These are phyloP conservation scores for Pelodytes ibericus DNA, from an alignment of 2,797 vertebrate genomes.

Conservation along the genomic window DNA sequence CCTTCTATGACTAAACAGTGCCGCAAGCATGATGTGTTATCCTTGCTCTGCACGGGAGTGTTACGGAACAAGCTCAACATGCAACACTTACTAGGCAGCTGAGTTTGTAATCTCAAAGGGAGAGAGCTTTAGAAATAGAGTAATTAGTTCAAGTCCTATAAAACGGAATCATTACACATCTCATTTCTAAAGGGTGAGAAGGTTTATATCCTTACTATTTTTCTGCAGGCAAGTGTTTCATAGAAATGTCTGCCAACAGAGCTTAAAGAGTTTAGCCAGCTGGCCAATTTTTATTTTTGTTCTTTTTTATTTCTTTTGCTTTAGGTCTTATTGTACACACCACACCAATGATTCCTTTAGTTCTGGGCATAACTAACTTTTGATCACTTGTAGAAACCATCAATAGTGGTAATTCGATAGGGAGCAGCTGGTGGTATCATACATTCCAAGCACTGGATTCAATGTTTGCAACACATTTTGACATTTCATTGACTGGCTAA, in stretches of 20 bases:
- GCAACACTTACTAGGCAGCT: too few relatives aligned
- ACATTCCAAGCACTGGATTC: conserved; percentile 25
- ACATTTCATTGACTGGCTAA: conserved; percentile 14
- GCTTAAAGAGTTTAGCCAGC: conserved; percentile 24
- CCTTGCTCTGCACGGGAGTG: too few relatives aligned
- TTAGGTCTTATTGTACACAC: conserved; percentile 31
- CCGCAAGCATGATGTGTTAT: too few relatives aligned
- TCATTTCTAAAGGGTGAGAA: conserved; percentile 47
- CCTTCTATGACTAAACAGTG: too few relatives aligned
- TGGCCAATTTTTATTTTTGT: background rate
- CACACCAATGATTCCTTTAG: background rate
- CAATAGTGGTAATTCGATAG: conserved; percentile 43
- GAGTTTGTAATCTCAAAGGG: conserved; percentile 9
- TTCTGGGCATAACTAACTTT: conserved; percentile 46
- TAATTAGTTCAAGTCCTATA: conserved; percentile 39
- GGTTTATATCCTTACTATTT: conserved; percentile 32
- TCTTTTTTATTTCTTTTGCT: conserved; percentile 13
- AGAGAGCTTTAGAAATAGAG: conserved; percentile 26
- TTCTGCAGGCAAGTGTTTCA: conserved; percentile 17
- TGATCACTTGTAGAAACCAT: conserved; percentile 35
- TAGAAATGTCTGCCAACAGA: conserved; percentile 33
- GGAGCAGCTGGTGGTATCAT: conserved; percentile 29
- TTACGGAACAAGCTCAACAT: too few relatives aligned
- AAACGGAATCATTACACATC: conserved; percentile 35
- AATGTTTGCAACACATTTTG: conserved; percentile 8